phyloP scores from a whole-genome alignment of 1,140 invertebrate species.

The Brachionus calyciflorus region DNA sequence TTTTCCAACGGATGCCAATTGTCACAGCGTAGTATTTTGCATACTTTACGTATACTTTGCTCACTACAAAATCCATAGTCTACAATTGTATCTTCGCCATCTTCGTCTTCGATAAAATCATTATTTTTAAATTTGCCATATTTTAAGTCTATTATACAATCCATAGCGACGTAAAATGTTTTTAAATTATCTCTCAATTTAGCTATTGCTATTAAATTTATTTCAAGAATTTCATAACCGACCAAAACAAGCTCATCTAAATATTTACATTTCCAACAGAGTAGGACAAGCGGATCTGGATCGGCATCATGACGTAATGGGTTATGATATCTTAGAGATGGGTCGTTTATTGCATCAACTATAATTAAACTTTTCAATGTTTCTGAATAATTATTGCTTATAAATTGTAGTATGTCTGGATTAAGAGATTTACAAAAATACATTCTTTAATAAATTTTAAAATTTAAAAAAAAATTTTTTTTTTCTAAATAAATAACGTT shows the following conservation, averaged over 20 bases:
- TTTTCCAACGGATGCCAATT: slow-evolving; percentile 46
- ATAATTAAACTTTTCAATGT: slow-evolving; percentile 38
- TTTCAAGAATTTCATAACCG: slow-evolving; percentile 44
- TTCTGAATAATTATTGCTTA: slow-evolving; percentile 25
- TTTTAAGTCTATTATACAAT: slow-evolving; percentile 40
- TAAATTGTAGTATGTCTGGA: slow-evolving; percentile 15
- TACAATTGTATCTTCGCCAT: slow-evolving; percentile 44
- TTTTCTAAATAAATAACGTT: neutral
- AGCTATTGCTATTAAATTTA: slow-evolving; percentile 42
- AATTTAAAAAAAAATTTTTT: neutral
- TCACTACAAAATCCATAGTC: slow-evolving; percentile 45
- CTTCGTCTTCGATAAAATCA: slow-evolving; percentile 43
- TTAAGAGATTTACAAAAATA: slow-evolving; percentile 46
- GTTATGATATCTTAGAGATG: slow-evolving; percentile 35
- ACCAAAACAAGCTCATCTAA: slow-evolving; percentile 26
- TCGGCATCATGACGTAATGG: slow-evolving; percentile 12
- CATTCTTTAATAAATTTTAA: neutral
- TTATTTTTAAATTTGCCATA: slow-evolving; percentile 46
- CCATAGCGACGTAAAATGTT: slow-evolving; percentile 29
- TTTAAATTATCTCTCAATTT: slow-evolving; percentile 28
- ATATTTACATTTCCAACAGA: slow-evolving; percentile 42
- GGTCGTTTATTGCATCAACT: slow-evolving; percentile 32
- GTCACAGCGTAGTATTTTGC: neutral
- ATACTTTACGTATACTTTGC: slow-evolving; percentile 11
- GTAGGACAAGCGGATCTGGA: slow-evolving; percentile 37